Evolutionary conservation across 2,888 invertebrate species (phyloP), one percentile per base, ranked within the genome.

Genomic region (Lobophora halterata): DNA sequence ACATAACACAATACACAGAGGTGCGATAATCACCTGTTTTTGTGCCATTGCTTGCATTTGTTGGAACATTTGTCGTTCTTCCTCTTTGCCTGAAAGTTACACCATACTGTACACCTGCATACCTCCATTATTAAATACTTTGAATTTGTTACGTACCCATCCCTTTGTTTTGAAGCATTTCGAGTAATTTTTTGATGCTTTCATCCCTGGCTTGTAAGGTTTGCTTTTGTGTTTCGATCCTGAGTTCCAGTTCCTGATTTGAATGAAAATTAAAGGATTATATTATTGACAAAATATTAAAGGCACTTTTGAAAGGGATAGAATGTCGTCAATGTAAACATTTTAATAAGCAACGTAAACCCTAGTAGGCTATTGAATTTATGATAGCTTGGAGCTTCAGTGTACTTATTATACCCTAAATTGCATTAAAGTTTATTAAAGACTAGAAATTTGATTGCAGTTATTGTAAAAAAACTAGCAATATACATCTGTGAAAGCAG

Each of bases 181-280:
- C 98, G 70, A 99, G 90, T 65, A 99, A 91, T 86, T 98, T 98
- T 89, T 98, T 98, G 78, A 99, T 98, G 83, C 97, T 98, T 73
- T 98, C 98, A 86, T 99, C 98, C 63, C 98, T 91, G 27, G 98
- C 97, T 72, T 95, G 94, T 56, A 99, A 89, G 25, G 98, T 99
- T 88, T 98, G 98, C 83, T 98, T 98, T 87, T 99, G 98, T 16
- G 98, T 97, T 82, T 98, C 98, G 70, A 98, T 97, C 65, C 98
- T 92, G 68, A 98, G 89, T 86, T 98, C 98, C 83, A 98, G 89
- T 88, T 98, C 98, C 93, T 96, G 89, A 39, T 88, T 47, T 26
- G 44, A 56, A 50, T 30, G 18, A 50, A 56, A 55, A 48, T 46
- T 25, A 37, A 19, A 46, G 42, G 13, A 43, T 46, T 55, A 41